Base-by-base conservation (phyloP, 2,888 invertebrate genomes). In the Eristalinus aeneus region DNA sequence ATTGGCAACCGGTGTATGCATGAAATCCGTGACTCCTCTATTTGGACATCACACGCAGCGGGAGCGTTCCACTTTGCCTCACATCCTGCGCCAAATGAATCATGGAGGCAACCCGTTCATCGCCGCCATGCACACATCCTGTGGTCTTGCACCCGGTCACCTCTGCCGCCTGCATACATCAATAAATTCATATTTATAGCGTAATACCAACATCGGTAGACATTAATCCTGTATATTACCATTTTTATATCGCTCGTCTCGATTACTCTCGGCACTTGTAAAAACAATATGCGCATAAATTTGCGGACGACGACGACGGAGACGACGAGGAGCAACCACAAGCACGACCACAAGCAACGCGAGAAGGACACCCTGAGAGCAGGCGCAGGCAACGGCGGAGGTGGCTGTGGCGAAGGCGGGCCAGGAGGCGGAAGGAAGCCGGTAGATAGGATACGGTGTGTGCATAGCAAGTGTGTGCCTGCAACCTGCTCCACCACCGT, bases 201-300 rank as follows among this genome's bases (percentile, higher is more conserved):
- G 82, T 82, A 82, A 82, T 86, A 71, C 86, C 82, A 82, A 81
- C 81, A 73, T 76, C 76, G 85, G 68, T 39, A 67, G 86, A 82
- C 86, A 86, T 86, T 82, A 86, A 86, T 86, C 86, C 81, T 77
- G 73, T 71, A 74, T 86, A 86, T 86, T 86, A 82, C 74, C 86
- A 86, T 86, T 86, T 86, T 82, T 82, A 86, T 86, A 86, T 85
- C 85, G 64, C 82, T 67, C 67, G 82, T 86, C 77, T 86, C 86
- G 86, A 86, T 86, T 85, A 85, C 85, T 85, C 85, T 85, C 85
- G 85, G 76, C 86, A 86, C 86, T 82, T 82, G 78, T 67, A 82
- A 67, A 77, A 82, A 78, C 82, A 77, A 86, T 86, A 82, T 86
- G 86, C 82, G 82, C 86, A 86, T 86, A 86, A 86, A 86, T 86